phyloP scores from a whole-genome alignment of 2,113 vertebrate genomes.

The Protomyctophum bolini region DNA sequence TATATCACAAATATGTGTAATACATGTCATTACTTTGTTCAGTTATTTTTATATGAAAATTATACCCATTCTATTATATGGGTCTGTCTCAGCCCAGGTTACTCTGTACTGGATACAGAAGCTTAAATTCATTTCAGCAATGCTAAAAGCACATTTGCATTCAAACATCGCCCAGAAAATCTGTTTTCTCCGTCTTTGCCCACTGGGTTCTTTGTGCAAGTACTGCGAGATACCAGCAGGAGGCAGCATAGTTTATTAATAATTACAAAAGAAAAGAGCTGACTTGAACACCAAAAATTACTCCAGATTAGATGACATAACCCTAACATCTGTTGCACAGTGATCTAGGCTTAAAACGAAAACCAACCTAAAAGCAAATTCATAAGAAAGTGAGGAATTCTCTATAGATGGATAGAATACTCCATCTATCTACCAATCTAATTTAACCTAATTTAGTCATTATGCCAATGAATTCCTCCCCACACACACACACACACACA shows the following conservation, averaged over 20 bases:
- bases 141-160: neutral
- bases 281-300: neutral
- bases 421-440: too few species aligned
- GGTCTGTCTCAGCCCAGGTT: neutral
- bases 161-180: too few species aligned
- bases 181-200: too few species aligned
- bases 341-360: too few species aligned
- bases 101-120: neutral
- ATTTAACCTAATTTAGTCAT: too few species aligned
- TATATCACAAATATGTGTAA: neutral
- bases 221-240: constrained; percentile 45
- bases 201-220: neutral
- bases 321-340: too few species aligned
- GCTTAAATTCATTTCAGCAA: neutral
- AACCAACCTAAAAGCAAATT: too few species aligned
- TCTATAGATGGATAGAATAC: too few species aligned
- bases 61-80: neutral
- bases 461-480: too few species aligned
- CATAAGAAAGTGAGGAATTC: too few species aligned
- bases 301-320: too few species aligned
- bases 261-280: neutral
- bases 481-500: too few species aligned
- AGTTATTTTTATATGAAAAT: neutral
- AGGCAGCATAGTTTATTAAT: constrained; percentile 56
- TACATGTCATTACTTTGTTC: neutral